Base-by-base conservation (phyloP, 1,140 invertebrate genomes). In the Mylabris phalerata region DNA sequence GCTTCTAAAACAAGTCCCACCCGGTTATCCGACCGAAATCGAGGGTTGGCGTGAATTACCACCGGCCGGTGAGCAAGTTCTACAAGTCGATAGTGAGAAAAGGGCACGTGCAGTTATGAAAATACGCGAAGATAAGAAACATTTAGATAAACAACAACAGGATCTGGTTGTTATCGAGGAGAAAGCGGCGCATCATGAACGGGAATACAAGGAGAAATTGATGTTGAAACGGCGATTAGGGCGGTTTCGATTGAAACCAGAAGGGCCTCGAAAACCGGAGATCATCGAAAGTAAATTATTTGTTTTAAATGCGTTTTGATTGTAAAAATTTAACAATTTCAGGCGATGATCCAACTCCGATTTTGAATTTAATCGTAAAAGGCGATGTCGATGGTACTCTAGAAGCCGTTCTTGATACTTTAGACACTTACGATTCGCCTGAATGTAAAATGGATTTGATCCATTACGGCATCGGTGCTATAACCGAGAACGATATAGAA, bases 321-420 rank as follows among this genome's bases (percentile, higher is more conserved):
- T 13, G 57, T 38, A 59, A 45, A 41, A 45, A 50, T 59, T 52
- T 25, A 4, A 32, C 48, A 27, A 1, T 54, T 64, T 59, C 64
- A 25, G 70, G 70, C 9, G 69, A 76, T 48, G 75, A 79, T 57
- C 71, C 65, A 6, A 66, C 67, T 7, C 78, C 80, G 1, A 71
- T 71, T 52, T 63, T 86, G 9, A 82, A 80, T 68, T 55, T 86
- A n/a, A 75, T 86, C 13, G 56, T 86, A 10, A 86, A 85, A 73
- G 80, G 82, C 27, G 93, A 96, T 75, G 91, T 95, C 2, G 85
- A 89, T 73, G 91, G 93, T 0, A 95, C 93, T 7, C 82, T 97
- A 6, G 95, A 98, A 77, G 95, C 96, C 1, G 92, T 99, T 62
- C 74, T 97, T 42, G 89, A 98, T 74, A 87, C 93, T 27, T 71